Evolutionary conservation across 2,797 vertebrate genomes (phyloP).

Genomic region (Sternotherus odoratus): DNA sequence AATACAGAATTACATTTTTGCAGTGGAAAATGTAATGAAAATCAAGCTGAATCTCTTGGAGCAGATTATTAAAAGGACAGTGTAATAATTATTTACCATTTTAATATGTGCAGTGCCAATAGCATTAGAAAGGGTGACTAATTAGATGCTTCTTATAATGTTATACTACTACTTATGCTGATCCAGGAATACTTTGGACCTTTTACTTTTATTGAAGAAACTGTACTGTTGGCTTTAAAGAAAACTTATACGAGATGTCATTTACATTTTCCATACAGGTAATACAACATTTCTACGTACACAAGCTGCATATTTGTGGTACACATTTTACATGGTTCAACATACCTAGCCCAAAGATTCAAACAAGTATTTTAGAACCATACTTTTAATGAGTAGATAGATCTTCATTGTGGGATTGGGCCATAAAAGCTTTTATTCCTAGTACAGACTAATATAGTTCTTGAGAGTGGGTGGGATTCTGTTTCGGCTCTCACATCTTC

Average conservation of each 20-base stretch:
- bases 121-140: background rate
- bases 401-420: background rate
- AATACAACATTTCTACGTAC: background rate
- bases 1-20: constrained; percentile 55
- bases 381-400: background rate
- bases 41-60: constrained; percentile 22
- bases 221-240: background rate
- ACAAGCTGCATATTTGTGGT: background rate
- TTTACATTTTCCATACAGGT: background rate
- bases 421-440: background rate
- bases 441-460: background rate
- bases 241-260: background rate
- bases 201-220: background rate
- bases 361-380: background rate
- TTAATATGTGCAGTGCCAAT: background rate
- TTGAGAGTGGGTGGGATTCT: background rate
- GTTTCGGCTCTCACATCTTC: background rate
- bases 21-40: constrained; percentile 36
- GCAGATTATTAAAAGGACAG: constrained; percentile 38
- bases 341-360: background rate
- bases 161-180: background rate
- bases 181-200: background rate
- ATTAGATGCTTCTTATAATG: background rate
- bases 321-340: background rate
- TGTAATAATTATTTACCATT: constrained; percentile 15